Evolutionary conservation across 2,888 invertebrate species (phyloP).

Genomic region (Zelleria hepariella): DNA sequence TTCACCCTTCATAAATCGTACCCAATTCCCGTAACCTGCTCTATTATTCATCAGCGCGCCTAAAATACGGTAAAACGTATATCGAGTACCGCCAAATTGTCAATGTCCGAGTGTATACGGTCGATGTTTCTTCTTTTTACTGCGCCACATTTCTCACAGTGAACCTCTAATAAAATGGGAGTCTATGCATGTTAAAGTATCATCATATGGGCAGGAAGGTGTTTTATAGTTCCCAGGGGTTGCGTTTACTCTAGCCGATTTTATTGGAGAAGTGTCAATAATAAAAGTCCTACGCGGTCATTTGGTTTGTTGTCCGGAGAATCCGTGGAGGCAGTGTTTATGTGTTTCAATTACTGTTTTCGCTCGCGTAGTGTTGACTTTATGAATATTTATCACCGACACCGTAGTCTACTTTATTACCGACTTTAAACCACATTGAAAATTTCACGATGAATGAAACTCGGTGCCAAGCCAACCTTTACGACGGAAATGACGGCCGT

Average conservation of each 20-base stretch:
- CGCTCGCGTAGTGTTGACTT: background rate
- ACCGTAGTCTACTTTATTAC: too few species aligned
- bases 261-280: constrained; percentile 55
- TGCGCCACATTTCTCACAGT: constrained; percentile 37
- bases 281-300: constrained; percentile 47
- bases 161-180: constrained; percentile 62
- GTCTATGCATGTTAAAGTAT: constrained; percentile 68
- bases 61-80: constrained; percentile 55
- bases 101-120: constrained; percentile 27
- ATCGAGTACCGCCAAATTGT: constrained; percentile 45
- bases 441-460: too few species aligned
- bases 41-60: constrained; percentile 51
- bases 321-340: background rate
- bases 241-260: constrained; percentile 44
- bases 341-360: constrained; percentile 5
- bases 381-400: constrained; percentile 17
- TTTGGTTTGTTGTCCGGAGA: constrained; percentile 10
- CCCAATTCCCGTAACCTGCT: constrained; percentile 46
- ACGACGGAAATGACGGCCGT: too few species aligned
- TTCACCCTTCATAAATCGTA: constrained; percentile 66
- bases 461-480: too few species aligned
- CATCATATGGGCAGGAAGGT: constrained; percentile 55
- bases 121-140: constrained; percentile 4
- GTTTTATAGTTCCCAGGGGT: constrained; percentile 54
- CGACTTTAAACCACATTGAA: too few species aligned